These are phyloP conservation scores for Leptinotarsa defecta DNA, from an alignment of 1,140 invertebrate genomes.

Conservation along the genomic window DNA sequence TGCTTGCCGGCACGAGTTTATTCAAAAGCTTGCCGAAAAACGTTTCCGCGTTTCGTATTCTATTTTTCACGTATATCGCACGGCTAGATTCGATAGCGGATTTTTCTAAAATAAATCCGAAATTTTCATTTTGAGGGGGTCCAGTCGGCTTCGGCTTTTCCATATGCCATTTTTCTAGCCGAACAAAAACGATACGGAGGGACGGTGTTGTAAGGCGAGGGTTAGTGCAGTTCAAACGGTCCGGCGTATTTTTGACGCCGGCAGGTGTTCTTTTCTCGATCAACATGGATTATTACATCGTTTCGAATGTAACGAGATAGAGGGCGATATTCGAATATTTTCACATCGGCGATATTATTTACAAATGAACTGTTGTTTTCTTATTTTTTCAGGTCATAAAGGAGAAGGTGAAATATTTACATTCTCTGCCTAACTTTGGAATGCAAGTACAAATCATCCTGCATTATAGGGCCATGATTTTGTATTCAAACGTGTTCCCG, in stretches of 20 bases:
- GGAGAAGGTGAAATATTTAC: too few relatives aligned
- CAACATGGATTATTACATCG: neutral
- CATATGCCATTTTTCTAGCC: constrained; percentile 17
- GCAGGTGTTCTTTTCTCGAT: too few relatives aligned
- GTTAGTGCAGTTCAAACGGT: too few relatives aligned
- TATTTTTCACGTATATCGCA: neutral
- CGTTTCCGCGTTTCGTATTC: constrained; percentile 10
- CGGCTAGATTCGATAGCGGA: neutral
- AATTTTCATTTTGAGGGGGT: constrained; percentile 59
- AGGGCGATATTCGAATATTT: constrained; percentile 3
- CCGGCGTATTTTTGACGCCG: too few relatives aligned
- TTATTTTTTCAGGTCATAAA: too few relatives aligned
- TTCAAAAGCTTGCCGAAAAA: constrained; percentile 21
- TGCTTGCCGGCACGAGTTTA: constrained; percentile 32
- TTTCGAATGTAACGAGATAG: neutral
- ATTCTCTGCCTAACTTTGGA: too few relatives aligned
- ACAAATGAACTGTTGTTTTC: too few relatives aligned
- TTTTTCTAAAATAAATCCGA: constrained; percentile 41
- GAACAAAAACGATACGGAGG: neutral
- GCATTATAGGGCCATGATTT: too few relatives aligned
- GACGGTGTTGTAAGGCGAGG: neutral
- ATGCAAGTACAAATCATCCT: too few relatives aligned
- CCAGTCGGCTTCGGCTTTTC: constrained; percentile 56
- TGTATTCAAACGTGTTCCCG: neutral
- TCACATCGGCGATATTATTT: neutral